These are phyloP conservation scores for Pecten maximus DNA, from an alignment of 2,888 invertebrate genomes.

Conservation along the genomic window DNA sequence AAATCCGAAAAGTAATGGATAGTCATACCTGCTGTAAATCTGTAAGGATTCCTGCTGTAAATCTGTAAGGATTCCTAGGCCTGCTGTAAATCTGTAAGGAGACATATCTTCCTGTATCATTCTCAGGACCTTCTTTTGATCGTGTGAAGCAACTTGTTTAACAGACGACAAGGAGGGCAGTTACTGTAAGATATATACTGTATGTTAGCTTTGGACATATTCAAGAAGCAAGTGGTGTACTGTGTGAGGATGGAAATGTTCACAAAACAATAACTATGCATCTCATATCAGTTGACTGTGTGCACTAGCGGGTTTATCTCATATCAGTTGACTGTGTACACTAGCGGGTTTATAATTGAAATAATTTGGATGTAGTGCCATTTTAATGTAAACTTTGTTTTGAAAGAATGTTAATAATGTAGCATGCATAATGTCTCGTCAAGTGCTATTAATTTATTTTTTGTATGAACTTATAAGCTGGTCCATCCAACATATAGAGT, in stretches of 20 bases:
- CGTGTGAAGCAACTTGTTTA: neutral
- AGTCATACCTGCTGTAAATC: too few species aligned
- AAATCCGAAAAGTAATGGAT: too few species aligned
- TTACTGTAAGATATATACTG: neutral
- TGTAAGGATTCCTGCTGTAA: neutral
- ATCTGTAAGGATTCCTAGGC: too few species aligned
- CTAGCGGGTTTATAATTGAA: neutral
- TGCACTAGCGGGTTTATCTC: neutral
- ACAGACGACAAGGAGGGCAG: neutral
- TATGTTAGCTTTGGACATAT: neutral
- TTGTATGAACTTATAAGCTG: conserved; percentile 3
- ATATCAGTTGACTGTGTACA: neutral
- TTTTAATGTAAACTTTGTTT: neutral
- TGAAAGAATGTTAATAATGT: neutral
- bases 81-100: neutral
- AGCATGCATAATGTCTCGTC: conserved; percentile 17
- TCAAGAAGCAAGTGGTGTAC: neutral
- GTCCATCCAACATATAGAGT: neutral
- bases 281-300: conserved; percentile 3
- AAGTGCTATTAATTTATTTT: conserved; percentile 32
- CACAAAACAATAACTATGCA: neutral
- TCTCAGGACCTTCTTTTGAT: neutral
- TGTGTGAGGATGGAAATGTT: neutral
- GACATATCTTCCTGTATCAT: neutral
- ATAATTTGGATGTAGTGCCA: neutral